Base-by-base conservation (phyloP, 1,140 invertebrate species). In the Drosophila dunni region DNA sequence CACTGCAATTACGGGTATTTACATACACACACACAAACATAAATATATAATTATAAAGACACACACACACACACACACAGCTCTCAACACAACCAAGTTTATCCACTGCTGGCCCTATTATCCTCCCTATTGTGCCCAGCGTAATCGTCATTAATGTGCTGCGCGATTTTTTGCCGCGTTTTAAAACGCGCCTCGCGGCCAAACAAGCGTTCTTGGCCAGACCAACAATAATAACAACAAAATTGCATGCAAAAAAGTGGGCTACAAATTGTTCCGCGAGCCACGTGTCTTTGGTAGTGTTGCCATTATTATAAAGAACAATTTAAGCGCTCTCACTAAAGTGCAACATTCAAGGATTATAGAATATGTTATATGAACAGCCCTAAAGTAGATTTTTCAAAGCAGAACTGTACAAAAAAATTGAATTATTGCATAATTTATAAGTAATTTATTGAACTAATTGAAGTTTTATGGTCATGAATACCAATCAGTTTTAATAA, bases 1-100 rank as follows among this genome's bases (percentile, higher is more conserved):
- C 69, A 63, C 77, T 81, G 72, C 75, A 81, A 85, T 85, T 86
- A 81, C 69, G 62, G 45, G 44, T 40, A 56, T 61, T 68, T 54
- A 13, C 38, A 50, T 53, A 62, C 11, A 63, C 15, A 15, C 17
- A 46, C 50, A 53, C 40, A 10, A 4, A 42, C 10, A 4, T 20
- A 15, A 5, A 46, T 17, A 60, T 38, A 51, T 40, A 33, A 46
- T 34, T 48, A 57, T 40, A 10, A 9, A 58, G 24, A 11, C n/a
- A 42, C 40, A 53, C 20, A 40, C 11, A 7, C 17, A 69, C 1
- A 29, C 24, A 24, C 46, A 45, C n/a, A 5, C 17, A 58, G 3
- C 45, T 7, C 45, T 20, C 17, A 20, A 40, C 29, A 24, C 44
- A 44, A 46, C 0, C 3, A 5, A 46, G 8, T 15, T 1, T 9